phyloP scores from a whole-genome alignment of 2,797 vertebrate species.

The Mionectes olivaceus region DNA sequence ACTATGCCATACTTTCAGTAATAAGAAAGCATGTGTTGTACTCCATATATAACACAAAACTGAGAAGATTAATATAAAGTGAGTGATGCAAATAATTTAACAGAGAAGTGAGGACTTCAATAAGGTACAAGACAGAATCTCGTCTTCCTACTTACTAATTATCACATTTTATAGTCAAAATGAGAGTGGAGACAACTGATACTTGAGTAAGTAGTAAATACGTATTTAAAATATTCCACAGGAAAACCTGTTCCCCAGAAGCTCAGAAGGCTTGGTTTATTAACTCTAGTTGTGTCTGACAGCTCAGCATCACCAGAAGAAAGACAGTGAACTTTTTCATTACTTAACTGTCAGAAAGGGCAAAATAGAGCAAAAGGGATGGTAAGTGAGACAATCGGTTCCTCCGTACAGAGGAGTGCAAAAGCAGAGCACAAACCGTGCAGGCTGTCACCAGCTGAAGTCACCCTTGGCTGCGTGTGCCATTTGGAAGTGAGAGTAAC shows the following conservation, averaged over 20 bases:
- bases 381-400: no score
- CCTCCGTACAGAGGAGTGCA: no score
- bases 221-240: neutral
- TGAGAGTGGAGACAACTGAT: neutral
- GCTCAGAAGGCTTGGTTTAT: neutral
- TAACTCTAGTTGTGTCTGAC: neutral
- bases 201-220: neutral
- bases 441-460: no score
- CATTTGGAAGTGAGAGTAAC: no score
- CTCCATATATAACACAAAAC: neutral
- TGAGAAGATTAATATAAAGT: neutral
- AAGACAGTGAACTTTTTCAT: neutral
- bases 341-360: no score
- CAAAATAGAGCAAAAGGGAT: no score
- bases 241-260: neutral
- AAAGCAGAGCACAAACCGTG: no score
- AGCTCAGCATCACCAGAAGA: neutral
- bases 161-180: neutral
- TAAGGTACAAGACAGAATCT: neutral
- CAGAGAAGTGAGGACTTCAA: neutral
- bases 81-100: no score
- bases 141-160: neutral
- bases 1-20: neutral
- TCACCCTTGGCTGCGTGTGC: no score
- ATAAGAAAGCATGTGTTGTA: rapidly evolving